Conservation (phyloP, 2,113 vertebrate species). For the Gambusia affinis region DNA sequence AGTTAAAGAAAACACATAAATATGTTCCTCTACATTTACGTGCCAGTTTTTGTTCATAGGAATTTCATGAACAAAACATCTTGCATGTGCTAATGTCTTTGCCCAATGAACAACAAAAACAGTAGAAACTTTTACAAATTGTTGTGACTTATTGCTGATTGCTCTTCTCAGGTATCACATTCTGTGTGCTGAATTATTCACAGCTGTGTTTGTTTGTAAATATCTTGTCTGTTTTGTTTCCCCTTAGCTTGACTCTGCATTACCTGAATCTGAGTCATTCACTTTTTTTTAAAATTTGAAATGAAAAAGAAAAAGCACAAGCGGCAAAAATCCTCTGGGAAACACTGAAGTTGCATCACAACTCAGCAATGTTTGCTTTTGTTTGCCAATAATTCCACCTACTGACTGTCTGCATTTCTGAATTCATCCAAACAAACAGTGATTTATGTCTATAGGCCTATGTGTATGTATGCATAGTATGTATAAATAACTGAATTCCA, state of each 20-base stretch:
- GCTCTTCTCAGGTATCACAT: not conserved
- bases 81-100: not conserved
- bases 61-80: not conserved
- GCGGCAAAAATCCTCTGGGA: not conserved
- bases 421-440: not conserved
- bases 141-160: not conserved
- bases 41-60: too few species aligned
- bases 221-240: not conserved
- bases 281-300: not conserved
- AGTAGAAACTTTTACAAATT: not conserved
- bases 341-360: not conserved
- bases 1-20: too few species aligned
- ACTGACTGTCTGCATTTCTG: not conserved
- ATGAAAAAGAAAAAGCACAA: not conserved
- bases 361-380: conserved; percentile 4
- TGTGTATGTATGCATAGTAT: too few species aligned
- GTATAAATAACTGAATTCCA: not conserved
- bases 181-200: conserved; percentile 8
- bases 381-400: conserved; percentile 3
- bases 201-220: conserved; percentile 10
- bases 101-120: not conserved
- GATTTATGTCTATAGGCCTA: too few species aligned
- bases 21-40: too few species aligned
- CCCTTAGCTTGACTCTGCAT: not conserved
- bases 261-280: not conserved